These are phyloP conservation scores for Diploptera punctata DNA, from an alignment of 2,888 invertebrate genomes.

Conservation along the genomic window DNA sequence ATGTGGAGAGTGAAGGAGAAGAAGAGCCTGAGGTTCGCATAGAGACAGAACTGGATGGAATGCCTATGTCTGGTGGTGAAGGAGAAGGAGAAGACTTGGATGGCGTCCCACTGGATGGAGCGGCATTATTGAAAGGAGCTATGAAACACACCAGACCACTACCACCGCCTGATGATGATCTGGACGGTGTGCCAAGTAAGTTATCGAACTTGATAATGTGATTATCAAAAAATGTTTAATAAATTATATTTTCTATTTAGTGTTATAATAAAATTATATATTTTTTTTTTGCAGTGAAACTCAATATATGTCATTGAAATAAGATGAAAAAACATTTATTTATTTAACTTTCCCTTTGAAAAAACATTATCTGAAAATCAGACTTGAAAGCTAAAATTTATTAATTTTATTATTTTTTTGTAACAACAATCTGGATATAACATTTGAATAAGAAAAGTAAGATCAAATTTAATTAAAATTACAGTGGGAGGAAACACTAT, in stretches of 20 bases:
- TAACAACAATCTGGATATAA: too few relatives aligned
- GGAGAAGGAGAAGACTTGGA: conserved; percentile 62
- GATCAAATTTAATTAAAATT: too few relatives aligned
- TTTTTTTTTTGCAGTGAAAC: too few relatives aligned
- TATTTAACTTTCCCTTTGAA: too few relatives aligned
- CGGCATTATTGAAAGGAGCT: conserved; percentile 76
- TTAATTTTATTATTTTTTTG: too few relatives aligned
- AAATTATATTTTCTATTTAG: background rate
- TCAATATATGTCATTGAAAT: too few relatives aligned
- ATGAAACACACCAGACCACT: conserved; percentile 58
- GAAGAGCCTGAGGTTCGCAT: conserved; percentile 49
- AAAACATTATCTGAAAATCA: too few relatives aligned
- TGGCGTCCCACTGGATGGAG: conserved; percentile 77
- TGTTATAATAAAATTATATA: too few relatives aligned
- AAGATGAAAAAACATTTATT: too few relatives aligned
- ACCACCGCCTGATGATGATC: conserved; percentile 65
- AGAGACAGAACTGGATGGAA: conserved; percentile 74
- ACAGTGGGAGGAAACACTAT: too few relatives aligned
- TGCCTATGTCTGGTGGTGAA: conserved; percentile 62
- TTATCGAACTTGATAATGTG: conserved; percentile 32
- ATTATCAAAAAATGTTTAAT: background rate
- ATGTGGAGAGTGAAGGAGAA: conserved; percentile 46
- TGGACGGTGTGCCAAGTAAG: conserved; percentile 72
- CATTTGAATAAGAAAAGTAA: too few relatives aligned
- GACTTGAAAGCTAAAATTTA: too few relatives aligned